Conservation (phyloP, 1,140 invertebrate genomes). For the Drosophila azteca region DNA sequence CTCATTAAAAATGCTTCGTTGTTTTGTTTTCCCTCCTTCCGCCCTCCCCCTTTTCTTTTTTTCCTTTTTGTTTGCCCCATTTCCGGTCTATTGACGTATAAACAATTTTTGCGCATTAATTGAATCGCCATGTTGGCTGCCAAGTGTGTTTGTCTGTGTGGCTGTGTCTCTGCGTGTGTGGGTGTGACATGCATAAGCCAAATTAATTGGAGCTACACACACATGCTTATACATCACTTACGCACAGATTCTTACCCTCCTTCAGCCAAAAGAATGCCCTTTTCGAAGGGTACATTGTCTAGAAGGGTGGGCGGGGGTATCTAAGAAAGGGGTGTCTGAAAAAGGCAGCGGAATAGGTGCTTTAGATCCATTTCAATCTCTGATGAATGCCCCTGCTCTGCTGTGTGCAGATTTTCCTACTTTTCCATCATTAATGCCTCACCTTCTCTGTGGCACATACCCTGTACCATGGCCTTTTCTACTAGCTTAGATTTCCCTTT, state of each 20-base stretch:
- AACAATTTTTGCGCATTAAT: conserved; percentile 82
- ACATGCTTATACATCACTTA: conserved; percentile 7
- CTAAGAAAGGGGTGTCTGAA: too few species aligned
- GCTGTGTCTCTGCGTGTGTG: conserved; percentile 13
- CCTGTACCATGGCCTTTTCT: too few species aligned
- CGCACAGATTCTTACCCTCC: too few species aligned
- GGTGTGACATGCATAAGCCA: conserved; percentile 76
- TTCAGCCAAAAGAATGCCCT: too few species aligned
- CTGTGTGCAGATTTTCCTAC: too few species aligned
- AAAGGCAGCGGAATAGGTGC: too few species aligned
- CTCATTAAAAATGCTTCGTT: conserved; percentile 68
- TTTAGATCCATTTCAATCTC: too few species aligned
- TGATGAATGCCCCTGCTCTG: too few species aligned
- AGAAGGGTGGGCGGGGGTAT: too few species aligned
- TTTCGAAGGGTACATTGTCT: too few species aligned
- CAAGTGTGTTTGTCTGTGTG: conserved; percentile 26
- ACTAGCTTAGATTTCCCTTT: conserved; percentile 52
- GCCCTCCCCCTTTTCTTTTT: conserved; percentile 10
- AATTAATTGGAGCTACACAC: conserved; percentile 75
- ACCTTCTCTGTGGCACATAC: too few species aligned
- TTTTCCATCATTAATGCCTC: too few species aligned
- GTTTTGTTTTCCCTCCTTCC: conserved; percentile 30
- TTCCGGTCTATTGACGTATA: conserved; percentile 78
- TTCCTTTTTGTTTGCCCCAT: conserved; percentile 38
- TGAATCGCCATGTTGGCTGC: conserved; percentile 56